These are phyloP conservation scores for Acromyrmex heyeri DNA, from an alignment of 1,140 invertebrate species.

Conservation along the genomic window DNA sequence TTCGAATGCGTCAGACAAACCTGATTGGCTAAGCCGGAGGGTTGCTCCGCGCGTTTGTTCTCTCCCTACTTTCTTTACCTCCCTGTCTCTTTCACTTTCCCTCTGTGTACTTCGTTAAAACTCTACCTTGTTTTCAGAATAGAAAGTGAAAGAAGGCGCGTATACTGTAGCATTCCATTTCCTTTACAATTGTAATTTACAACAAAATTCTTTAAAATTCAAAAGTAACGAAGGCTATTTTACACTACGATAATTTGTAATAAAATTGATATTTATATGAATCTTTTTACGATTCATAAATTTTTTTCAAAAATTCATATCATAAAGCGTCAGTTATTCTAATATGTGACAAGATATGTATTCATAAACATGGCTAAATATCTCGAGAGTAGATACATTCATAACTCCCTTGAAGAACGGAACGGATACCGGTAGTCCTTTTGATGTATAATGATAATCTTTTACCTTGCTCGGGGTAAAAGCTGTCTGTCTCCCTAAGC, in stretches of 20 bases:
- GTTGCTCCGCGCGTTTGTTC: slow-evolving; percentile 44
- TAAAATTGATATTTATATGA: background rate
- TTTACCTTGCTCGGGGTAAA: background rate
- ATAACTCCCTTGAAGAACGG: background rate
- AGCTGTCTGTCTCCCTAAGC: background rate
- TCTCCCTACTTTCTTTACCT: slow-evolving; percentile 20
- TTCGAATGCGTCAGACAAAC: slow-evolving; percentile 69
- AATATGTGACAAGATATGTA: background rate
- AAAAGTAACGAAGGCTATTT: background rate
- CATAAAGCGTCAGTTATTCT: background rate
- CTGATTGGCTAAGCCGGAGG: slow-evolving; percentile 76
- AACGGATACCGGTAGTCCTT: background rate
- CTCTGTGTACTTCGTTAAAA: slow-evolving; percentile 65
- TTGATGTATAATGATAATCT: slow-evolving; percentile 38
- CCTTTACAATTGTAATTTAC: background rate
- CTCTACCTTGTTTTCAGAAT: slow-evolving; percentile 26
- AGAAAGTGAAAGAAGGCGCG: background rate
- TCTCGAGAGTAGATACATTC: background rate
- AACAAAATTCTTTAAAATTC: background rate
- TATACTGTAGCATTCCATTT: background rate
- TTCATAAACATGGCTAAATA: slow-evolving; percentile 23
- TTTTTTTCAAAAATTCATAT: background rate
- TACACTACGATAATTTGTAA: background rate
- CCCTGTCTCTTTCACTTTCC: slow-evolving; percentile 51
- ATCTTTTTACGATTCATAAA: background rate